These are phyloP conservation scores for Poecile atricapillus DNA, from an alignment of 2,113 vertebrate species.

Conservation along the genomic window DNA sequence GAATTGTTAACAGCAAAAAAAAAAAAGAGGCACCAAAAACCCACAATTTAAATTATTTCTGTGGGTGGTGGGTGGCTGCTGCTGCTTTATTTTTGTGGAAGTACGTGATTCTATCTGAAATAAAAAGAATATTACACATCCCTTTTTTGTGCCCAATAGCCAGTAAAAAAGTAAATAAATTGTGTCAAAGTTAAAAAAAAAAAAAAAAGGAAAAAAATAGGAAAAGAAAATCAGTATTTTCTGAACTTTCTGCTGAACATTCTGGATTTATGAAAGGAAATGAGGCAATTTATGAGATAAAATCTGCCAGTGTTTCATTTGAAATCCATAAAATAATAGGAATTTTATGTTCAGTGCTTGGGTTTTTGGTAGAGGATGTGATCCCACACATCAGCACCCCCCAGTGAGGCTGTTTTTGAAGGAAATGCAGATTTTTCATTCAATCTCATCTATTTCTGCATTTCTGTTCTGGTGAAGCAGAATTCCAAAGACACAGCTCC, in stretches of 20 bases:
- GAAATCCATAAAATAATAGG: neutral
- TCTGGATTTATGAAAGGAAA: neutral
- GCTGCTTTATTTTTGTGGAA: neutral
- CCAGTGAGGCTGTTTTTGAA: neutral
- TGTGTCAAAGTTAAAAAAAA: neutral
- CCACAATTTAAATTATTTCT: neutral
- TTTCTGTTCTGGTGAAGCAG: neutral
- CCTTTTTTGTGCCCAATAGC: neutral
- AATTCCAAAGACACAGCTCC: neutral
- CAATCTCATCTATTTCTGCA: neutral
- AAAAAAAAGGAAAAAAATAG: rapidly evolving
- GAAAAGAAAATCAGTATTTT: neutral
- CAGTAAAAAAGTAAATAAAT: neutral
- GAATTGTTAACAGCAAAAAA: neutral
- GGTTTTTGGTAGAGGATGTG: neutral
- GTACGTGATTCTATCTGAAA: neutral
- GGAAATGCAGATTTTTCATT: neutral
- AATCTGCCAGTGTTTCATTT: neutral
- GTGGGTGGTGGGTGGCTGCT: neutral
- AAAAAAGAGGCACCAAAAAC: neutral
- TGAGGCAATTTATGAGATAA: neutral
- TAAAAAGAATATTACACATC: neutral
- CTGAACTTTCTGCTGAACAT: neutral
- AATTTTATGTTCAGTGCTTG: neutral
- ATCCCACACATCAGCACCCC: neutral